These are phyloP conservation scores for Ostrea denselamellosa DNA, from an alignment of 1,140 invertebrate genomes.

Conservation along the genomic window DNA sequence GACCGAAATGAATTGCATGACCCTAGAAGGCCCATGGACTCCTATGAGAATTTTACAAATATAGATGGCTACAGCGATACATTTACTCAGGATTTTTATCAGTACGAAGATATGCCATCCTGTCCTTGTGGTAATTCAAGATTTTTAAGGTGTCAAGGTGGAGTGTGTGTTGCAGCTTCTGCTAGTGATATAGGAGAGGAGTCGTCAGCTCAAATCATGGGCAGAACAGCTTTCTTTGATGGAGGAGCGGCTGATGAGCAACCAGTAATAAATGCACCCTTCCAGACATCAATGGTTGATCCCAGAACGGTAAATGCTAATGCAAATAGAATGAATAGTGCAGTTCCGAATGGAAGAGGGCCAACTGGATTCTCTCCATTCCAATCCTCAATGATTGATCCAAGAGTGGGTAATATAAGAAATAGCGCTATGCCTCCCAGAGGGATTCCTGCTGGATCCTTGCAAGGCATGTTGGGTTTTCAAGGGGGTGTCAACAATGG, in stretches of 20 bases:
- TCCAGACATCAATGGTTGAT: neutral
- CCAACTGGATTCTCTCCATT: neutral
- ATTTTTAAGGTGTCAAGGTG: conserved; percentile 6
- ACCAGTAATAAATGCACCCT: neutral
- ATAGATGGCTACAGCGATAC: conserved; percentile 51
- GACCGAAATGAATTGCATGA: neutral
- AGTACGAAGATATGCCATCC: conserved; percentile 47
- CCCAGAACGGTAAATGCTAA: neutral
- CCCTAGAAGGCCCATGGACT: conserved; percentile 44
- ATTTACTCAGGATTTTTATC: conserved; percentile 47
- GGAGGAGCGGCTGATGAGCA: neutral
- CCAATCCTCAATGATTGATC: conserved; percentile 12
- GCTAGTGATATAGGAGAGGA: conserved; percentile 2
- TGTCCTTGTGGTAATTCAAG: conserved; percentile 34
- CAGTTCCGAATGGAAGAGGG: neutral
- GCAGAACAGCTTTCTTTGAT: neutral
- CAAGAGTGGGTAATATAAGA: neutral
- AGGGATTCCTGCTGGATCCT: neutral
- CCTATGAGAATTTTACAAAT: conserved; percentile 46
- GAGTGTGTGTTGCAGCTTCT: neutral
- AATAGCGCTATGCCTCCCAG: neutral
- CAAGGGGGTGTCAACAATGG: conserved; percentile 83
- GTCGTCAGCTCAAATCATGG: neutral
- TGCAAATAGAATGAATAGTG: neutral
- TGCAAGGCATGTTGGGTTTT: neutral